Conservation (phyloP, 2,113 vertebrate species). For the Apteryx mantelli region DNA sequence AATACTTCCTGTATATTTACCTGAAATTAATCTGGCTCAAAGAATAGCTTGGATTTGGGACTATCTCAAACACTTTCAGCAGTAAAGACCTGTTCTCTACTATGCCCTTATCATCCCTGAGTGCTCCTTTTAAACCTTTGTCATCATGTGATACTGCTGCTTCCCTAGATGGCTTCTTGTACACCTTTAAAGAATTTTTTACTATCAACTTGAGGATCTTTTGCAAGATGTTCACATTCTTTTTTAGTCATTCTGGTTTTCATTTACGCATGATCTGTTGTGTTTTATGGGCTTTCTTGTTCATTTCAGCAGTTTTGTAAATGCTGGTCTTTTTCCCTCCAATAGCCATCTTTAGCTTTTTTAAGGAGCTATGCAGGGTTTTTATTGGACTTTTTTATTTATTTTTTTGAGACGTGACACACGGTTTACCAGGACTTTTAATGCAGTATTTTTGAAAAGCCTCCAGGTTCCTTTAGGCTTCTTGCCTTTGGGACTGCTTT, state of each 20-base stretch:
- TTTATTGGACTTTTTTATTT: conserved; percentile 19
- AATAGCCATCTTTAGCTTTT: neutral
- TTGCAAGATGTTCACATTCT: neutral
- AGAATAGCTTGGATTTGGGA: neutral
- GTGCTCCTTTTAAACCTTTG: neutral
- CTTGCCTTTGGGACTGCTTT: conserved; percentile 32
- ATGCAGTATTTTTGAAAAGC: conserved; percentile 29
- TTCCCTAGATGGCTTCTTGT: neutral
- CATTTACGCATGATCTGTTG: neutral
- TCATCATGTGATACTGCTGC: neutral
- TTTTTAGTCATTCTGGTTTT: neutral
- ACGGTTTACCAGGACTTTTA: neutral
- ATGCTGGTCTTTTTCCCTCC: neutral
- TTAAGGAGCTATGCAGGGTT: neutral
- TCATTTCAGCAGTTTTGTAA: neutral
- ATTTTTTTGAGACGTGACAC: neutral
- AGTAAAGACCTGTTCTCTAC: neutral
- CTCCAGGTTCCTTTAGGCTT: conserved; percentile 35
- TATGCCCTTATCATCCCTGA: accelerated
- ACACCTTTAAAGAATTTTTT: neutral
- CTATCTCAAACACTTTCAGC: neutral
- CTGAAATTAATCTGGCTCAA: neutral
- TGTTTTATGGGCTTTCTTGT: neutral
- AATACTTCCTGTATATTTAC: neutral
- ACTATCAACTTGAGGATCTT: neutral